These are phyloP conservation scores for Meloidogyne floridensis DNA, from an alignment of 1,140 invertebrate species.

Conservation along the genomic window DNA sequence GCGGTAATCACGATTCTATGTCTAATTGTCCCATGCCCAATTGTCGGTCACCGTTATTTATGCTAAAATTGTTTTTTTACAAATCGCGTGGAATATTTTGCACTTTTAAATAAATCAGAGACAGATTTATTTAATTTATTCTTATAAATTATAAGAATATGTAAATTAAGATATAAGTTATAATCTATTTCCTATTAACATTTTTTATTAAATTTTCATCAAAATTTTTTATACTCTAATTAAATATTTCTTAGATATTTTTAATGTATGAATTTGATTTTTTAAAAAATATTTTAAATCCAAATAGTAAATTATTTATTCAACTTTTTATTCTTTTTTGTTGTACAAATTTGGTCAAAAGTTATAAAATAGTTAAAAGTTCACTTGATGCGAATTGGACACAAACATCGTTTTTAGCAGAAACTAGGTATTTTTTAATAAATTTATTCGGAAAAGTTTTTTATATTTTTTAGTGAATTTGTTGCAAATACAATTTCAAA, in stretches of 20 bases:
- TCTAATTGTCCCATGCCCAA: too few species aligned
- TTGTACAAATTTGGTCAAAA: not conserved
- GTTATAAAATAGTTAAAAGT: constrained; percentile 50
- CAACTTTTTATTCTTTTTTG: not conserved
- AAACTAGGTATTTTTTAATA: constrained; percentile 54
- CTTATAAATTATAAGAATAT: too few species aligned
- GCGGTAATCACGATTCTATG: too few species aligned
- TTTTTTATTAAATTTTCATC: too few species aligned
- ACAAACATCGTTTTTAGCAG: constrained; percentile 62
- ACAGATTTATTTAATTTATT: too few species aligned
- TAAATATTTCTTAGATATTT: not conserved
- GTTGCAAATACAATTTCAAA: constrained; percentile 16
- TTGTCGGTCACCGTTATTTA: too few species aligned
- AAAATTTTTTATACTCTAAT: too few species aligned
- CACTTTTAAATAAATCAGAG: too few species aligned
- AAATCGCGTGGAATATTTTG: too few species aligned
- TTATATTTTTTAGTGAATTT: constrained; percentile 19
- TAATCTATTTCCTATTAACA: too few species aligned
- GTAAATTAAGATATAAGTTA: too few species aligned
- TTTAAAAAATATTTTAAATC: not conserved
- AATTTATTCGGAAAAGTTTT: not conserved
- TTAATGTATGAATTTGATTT: not conserved
- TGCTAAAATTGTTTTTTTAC: too few species aligned
- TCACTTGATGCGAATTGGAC: constrained; percentile 58
- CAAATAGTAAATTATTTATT: not conserved